Evolutionary conservation across 2,888 invertebrate species (phyloP), one percentile per base, ranked within the genome.

Genomic region (Hypsopygia costalis): DNA sequence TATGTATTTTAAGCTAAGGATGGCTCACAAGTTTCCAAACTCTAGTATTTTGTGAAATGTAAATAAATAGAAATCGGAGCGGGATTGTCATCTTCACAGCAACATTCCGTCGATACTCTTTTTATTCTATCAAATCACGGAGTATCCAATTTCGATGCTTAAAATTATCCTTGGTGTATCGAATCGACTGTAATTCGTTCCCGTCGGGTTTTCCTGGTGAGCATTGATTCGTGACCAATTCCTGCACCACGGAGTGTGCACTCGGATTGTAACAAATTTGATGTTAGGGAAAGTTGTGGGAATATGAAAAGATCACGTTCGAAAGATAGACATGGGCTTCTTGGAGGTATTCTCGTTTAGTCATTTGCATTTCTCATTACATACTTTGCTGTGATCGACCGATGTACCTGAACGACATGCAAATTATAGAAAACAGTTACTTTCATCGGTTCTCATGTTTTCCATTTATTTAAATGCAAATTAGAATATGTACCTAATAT

Each of bases 171-270:
- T 45, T 55, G 59, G 65, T 72, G 68, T 63, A 56, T 53, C 77
- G 61, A 77, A 75, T 77, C 66, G 71, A 74, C 72, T 71, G 63
- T 56, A 51, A 51, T 55, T 61, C 54, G 65, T 62, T 68, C 66
- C 72, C 59, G 60, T 57, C 62, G 49, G 51, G 52, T 53, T 53
- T 54, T 63, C 66, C 55, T 55, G 52, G 60, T 47, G 53, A 52
- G 44, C 47, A 55, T 55, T 43, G 53, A 43, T 46, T 70, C 69
- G 73, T 75, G 74, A 69, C 62, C 54, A 58, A 62, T 66, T 55
- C 65, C 55, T 58, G 58, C 42, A 39, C 38, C 44, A 4, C 16
- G 2, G 16, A 16, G 16, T 16, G 47, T 48, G 45, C 47, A 52
- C 52, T 58, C 47, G 49, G 55, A 52, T 54, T 45, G 50, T 51